Percentiles rank a stretch among this genome's conserved stretches.
Evolutionary conservation across 1,140 invertebrate genomes (phyloP).

Genomic region (Nasonia vitripennis): DNA sequence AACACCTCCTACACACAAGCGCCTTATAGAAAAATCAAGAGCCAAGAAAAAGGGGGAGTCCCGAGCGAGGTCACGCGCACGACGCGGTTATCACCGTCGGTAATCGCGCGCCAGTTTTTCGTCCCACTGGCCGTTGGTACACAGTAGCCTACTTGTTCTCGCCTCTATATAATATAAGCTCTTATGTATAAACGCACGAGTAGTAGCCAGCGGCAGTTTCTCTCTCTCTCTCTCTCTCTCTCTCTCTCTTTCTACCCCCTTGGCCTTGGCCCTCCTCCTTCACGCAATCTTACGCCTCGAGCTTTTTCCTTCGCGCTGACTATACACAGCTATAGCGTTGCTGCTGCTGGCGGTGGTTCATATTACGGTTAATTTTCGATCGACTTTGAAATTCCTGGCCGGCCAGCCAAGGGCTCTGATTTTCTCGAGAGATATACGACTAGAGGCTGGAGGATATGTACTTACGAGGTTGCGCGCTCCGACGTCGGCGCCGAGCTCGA

Average conservation of each 20-base stretch:
- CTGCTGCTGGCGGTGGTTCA: background rate
- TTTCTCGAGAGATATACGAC: background rate
- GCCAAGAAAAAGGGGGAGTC: background rate
- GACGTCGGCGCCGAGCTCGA: conserved; percentile 94
- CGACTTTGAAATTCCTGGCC: conserved; percentile 29
- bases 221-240: conserved; percentile 46
- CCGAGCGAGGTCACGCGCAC: conserved; percentile 25
- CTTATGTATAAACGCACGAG: background rate
- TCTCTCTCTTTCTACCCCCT: conserved; percentile 56
- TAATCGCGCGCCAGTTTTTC: conserved; percentile 58
- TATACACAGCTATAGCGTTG: no score
- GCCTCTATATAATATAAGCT: background rate
- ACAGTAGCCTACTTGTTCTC: conserved; percentile 61
- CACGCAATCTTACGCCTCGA: conserved; percentile 66
- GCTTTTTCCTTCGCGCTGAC: background rate
- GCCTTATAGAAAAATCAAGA: background rate
- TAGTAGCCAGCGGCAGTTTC: conserved; percentile 39
- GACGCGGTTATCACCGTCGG: background rate
- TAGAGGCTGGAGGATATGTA: conserved; percentile 56
- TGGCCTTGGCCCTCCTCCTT: conserved; percentile 71
- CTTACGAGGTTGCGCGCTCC: conserved; percentile 92
- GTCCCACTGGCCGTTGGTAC: conserved; percentile 50
- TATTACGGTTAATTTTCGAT: conserved; percentile 10
- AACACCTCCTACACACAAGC: background rate
- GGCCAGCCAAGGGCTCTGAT: conserved; percentile 9